These are phyloP conservation scores for Eilema sororculum DNA, from an alignment of 2,888 invertebrate species.

Conservation along the genomic window DNA sequence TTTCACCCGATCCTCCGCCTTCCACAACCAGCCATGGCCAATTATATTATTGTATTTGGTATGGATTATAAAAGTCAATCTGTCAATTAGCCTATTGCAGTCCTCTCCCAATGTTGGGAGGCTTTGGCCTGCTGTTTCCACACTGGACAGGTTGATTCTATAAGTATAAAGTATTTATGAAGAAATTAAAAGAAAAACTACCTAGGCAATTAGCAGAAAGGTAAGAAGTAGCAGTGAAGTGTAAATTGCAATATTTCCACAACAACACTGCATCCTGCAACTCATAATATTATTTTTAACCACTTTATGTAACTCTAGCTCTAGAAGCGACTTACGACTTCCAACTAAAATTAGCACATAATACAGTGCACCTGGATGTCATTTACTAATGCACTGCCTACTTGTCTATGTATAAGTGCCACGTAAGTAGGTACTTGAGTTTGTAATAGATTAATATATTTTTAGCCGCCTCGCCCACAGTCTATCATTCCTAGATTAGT, in stretches of 20 bases:
- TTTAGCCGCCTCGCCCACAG: slow-evolving; percentile 59
- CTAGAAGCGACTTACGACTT: slow-evolving; percentile 19
- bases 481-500: slow-evolving; percentile 58
- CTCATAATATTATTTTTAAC: slow-evolving; percentile 21
- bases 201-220: slow-evolving; percentile 9
- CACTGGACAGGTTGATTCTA: too few relatives aligned
- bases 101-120: too few relatives aligned
- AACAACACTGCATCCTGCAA: slow-evolving; percentile 4
- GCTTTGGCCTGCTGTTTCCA: too few relatives aligned
- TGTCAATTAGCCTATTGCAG: too few relatives aligned
- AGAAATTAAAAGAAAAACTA: slow-evolving; percentile 9
- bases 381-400: slow-evolving; percentile 34
- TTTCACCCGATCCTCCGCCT: too few relatives aligned
- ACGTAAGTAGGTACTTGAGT: slow-evolving; percentile 28
- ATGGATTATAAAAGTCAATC: too few relatives aligned
- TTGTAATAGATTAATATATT: slow-evolving; percentile 44
- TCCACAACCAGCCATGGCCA: too few relatives aligned
- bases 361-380: slow-evolving; percentile 36
- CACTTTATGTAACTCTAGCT: slow-evolving; percentile 8
- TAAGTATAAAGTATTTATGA: slow-evolving; percentile 30
- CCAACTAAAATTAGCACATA: slow-evolving; percentile 33
- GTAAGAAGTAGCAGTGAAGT: not conserved
- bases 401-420: slow-evolving; percentile 14
- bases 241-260: not conserved
- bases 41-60: too few relatives aligned